These are phyloP conservation scores for Ceuthmochares aereus DNA, from an alignment of 2,113 vertebrate species.

Conservation along the genomic window DNA sequence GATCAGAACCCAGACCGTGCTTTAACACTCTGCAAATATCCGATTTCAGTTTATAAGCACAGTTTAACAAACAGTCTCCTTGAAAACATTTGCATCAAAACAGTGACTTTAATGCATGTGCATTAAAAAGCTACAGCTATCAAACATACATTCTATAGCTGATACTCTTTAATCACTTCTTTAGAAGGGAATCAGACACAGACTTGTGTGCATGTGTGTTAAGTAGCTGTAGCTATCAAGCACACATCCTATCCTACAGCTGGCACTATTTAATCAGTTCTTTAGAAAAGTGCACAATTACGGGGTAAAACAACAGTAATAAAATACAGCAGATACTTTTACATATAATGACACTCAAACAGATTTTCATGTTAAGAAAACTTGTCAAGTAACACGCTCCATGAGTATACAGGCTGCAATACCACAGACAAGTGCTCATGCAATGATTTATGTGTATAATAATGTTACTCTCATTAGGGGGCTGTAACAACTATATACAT, in stretches of 20 bases:
- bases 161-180: neutral
- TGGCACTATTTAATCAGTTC: neutral
- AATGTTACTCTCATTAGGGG: neutral
- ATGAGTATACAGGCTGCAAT: neutral
- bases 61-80: neutral
- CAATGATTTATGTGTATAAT: neutral
- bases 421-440: neutral
- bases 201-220: neutral
- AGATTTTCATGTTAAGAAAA: neutral
- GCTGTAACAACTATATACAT: neutral
- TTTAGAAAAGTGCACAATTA: neutral
- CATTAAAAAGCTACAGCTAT: neutral
- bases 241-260: neutral
- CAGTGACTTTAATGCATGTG: neutral
- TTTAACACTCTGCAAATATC: neutral
- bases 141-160: neutral
- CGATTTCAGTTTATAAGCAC: neutral
- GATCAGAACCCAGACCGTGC: neutral
- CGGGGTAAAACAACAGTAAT: neutral
- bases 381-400: neutral
- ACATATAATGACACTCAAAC: neutral
- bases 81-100: neutral
- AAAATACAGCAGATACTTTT: neutral
- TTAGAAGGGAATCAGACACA: neutral
- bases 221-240: neutral